A percentile compares a stretch with the other conserved stretches of the same genome.
These are phyloP conservation scores for Neostethus bicornis DNA, from an alignment of 2,797 vertebrate genomes.

Conservation along the genomic window DNA sequence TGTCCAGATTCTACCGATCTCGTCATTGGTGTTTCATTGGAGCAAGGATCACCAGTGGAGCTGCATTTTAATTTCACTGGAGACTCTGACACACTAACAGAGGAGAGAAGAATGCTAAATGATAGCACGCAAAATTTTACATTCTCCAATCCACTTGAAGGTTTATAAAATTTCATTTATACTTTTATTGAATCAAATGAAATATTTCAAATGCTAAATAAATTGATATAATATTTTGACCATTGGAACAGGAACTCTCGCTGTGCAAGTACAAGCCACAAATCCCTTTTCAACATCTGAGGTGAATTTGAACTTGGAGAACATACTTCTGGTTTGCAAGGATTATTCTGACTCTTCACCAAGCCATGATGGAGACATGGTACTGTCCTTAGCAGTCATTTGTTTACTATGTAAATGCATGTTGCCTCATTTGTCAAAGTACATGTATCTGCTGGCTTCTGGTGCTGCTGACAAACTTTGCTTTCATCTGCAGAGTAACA, in stretches of 20 bases:
- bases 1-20: conserved; percentile 80
- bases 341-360: conserved; percentile 42
- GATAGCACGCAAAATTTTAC: conserved; percentile 58
- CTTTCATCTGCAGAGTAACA: conserved; percentile 54
- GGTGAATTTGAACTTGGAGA: conserved; percentile 81
- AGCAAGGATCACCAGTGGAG: conserved; percentile 78
- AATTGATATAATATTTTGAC: not conserved
- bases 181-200: conserved; percentile 2
- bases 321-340: conserved; percentile 77
- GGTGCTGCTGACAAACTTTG: conserved; percentile 13
- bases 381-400: conserved; percentile 11
- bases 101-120: conserved; percentile 70
- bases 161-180: conserved; percentile 64
- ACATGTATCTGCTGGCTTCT: not conserved
- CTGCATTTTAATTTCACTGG: conserved; percentile 80
- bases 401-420: not conserved
- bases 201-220: not conserved
- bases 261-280: conserved; percentile 79
- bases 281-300: conserved; percentile 83
- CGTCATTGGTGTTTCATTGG: conserved; percentile 80
- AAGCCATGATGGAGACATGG: conserved; percentile 37
- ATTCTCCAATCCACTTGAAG: conserved; percentile 78
- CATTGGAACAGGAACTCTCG: conserved; percentile 76
- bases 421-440: not conserved
- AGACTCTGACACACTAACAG: conserved; percentile 67